Percentiles rank a stretch among this genome's conserved stretches.
phyloP scores from a whole-genome alignment of 2,888 invertebrate species.

The Cerastis rubricosa region DNA sequence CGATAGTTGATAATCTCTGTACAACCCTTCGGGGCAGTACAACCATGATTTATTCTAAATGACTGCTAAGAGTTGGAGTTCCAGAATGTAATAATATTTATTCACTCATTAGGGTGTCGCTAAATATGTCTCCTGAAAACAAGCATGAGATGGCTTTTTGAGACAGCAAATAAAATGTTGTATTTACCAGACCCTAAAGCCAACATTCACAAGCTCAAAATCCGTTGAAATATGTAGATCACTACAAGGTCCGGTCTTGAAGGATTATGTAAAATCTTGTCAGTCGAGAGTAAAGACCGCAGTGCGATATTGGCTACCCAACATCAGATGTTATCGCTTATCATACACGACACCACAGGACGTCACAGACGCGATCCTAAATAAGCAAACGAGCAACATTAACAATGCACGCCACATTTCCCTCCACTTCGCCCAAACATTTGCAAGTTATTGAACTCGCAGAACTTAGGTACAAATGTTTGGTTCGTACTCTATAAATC shows the following conservation, averaged over 20 bases:
- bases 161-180: background rate
- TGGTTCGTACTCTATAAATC: conserved; percentile 54
- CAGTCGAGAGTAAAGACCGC: background rate
- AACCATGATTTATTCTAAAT: background rate
- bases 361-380: conserved; percentile 24
- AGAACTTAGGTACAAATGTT: conserved; percentile 49
- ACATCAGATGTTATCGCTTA: conserved; percentile 1
- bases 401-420: conserved; percentile 46
- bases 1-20: no score
- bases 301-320: background rate
- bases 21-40: background rate
- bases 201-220: background rate
- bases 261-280: conserved; percentile 6
- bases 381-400: conserved; percentile 39
- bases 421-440: conserved; percentile 4
- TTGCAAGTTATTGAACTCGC: conserved; percentile 51
- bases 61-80: background rate
- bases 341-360: background rate
- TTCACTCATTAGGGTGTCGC: background rate
- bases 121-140: background rate
- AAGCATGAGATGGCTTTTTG: no score
- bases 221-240: background rate
- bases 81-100: background rate
- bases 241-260: background rate
- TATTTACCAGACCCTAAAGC: background rate